Percentiles rank a stretch among this genome's conserved stretches.
Conservation (phyloP, 2,113 vertebrate species). For the Cheilinus undulatus region DNA sequence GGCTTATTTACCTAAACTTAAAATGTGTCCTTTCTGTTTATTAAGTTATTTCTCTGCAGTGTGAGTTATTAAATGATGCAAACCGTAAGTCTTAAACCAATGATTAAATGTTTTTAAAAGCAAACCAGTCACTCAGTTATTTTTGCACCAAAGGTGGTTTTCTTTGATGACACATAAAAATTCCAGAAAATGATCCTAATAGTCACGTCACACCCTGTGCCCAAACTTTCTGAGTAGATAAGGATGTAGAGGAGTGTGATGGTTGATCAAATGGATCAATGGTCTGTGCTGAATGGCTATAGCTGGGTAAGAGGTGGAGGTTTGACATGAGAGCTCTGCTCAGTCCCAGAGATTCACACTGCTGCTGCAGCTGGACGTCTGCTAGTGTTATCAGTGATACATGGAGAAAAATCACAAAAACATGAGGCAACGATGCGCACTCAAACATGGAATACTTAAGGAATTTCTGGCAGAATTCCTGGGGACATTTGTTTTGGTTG, state of each 20-base stretch:
- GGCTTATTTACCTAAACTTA: slow-evolving; percentile 12
- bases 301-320: slow-evolving; percentile 50
- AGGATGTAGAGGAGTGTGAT: slow-evolving; percentile 1
- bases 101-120: slow-evolving; percentile 21
- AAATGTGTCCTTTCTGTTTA: slow-evolving; percentile 7
- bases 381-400: slow-evolving; percentile 47
- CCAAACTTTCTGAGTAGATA: not conserved
- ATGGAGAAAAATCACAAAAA: slow-evolving; percentile 73
- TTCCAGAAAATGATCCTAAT: not conserved
- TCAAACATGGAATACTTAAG: slow-evolving; percentile 90
- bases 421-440: slow-evolving; percentile 87
- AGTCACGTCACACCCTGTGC: not conserved
- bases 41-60: slow-evolving; percentile 53
- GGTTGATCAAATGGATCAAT: slow-evolving; percentile 65
- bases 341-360: slow-evolving; percentile 40
- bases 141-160: not conserved
- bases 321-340: slow-evolving; percentile 25
- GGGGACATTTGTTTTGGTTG: slow-evolving; percentile 92
- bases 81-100: slow-evolving; percentile 11
- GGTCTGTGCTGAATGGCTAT: slow-evolving; percentile 65
- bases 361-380: slow-evolving; percentile 21
- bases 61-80: slow-evolving; percentile 32
- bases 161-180: not conserved
- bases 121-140: not conserved
- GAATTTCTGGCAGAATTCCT: slow-evolving; percentile 94